phyloP scores from a whole-genome alignment of 2,888 invertebrate genomes.

The Catotricha subobsoleta region DNA sequence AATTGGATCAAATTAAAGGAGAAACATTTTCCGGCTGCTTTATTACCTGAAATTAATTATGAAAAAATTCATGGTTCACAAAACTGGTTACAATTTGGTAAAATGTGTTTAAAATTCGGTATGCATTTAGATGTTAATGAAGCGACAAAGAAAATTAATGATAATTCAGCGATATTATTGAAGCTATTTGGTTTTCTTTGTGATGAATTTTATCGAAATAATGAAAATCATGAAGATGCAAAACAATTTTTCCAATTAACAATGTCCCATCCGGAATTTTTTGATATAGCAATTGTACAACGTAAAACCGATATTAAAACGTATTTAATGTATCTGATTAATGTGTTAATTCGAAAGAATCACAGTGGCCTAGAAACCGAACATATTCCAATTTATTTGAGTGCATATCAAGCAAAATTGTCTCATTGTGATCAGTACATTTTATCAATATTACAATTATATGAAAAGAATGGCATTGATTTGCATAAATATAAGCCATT shows the following conservation, averaged over 20 bases:
- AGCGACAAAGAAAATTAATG: conserved; percentile 23
- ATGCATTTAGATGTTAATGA: conserved; percentile 30
- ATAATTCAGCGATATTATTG: conserved; percentile 30
- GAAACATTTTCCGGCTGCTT: conserved; percentile 5
- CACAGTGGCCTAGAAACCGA: conserved; percentile 40
- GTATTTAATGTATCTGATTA: conserved; percentile 44
- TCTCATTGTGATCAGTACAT: conserved; percentile 50
- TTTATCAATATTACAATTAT: conserved; percentile 44
- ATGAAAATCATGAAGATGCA: conserved; percentile 31
- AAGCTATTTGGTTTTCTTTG: conserved; percentile 37
- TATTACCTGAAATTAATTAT: conserved; percentile 14
- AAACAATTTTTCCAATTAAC: conserved; percentile 57
- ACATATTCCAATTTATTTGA: conserved; percentile 58
- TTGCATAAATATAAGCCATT: conserved; percentile 56
- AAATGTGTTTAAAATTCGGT: conserved; percentile 46
- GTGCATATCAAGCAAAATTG: conserved; percentile 60
- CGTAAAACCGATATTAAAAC: conserved; percentile 34
- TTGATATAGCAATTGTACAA: conserved; percentile 44
- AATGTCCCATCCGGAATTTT: conserved; percentile 57
- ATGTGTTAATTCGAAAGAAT: conserved; percentile 42
- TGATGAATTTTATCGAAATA: conserved; percentile 36
- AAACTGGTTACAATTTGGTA: conserved; percentile 41
- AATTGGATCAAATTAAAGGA: conserved; percentile 19
- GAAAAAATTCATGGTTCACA: conserved; percentile 25
- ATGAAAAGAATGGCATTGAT: conserved; percentile 47